These are phyloP conservation scores for Oncorhynchus gorbuscha DNA, from an alignment of 2,113 vertebrate species.

Conservation along the genomic window DNA sequence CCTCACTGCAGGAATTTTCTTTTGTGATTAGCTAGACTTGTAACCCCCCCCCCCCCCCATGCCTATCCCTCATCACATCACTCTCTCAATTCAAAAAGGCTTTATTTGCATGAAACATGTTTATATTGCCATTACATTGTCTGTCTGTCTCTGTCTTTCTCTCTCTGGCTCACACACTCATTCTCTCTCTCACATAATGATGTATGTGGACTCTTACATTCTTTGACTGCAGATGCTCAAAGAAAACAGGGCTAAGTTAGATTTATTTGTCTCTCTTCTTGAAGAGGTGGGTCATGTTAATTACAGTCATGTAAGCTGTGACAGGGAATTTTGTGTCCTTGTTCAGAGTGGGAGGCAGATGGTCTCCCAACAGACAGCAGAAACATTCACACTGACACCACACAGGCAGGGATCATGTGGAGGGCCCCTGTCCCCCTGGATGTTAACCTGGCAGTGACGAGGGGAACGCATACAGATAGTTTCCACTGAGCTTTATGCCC, in stretches of 20 bases:
- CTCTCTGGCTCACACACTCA: neutral
- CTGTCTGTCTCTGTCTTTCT: too few species aligned
- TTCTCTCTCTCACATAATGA: neutral
- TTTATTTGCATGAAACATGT: neutral
- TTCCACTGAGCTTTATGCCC: conserved; percentile 3
- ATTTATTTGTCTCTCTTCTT: neutral
- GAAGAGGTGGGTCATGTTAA: neutral
- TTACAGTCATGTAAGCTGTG: neutral
- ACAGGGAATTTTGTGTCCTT: conserved; percentile 14
- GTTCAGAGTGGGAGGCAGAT: conserved; percentile 61
- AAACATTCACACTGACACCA: conserved; percentile 35
- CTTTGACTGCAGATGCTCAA: neutral
- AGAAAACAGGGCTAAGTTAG: neutral
- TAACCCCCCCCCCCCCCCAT: conserved; percentile 1
- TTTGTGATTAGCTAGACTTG: conserved; percentile 7
- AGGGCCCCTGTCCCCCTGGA: conserved; percentile 12
- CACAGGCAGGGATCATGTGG: neutral
- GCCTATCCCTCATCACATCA: neutral
- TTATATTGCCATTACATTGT: neutral
- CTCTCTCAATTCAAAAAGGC: neutral
- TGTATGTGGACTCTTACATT: neutral
- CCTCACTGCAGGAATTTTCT: conserved; percentile 18
- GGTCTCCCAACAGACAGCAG: conserved; percentile 48
- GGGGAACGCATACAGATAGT: neutral
- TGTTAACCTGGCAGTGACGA: conserved; percentile 26